Conservation (phyloP, 53 echinoderm and acorn worm species). For the Echinarachnius parma region DNA sequence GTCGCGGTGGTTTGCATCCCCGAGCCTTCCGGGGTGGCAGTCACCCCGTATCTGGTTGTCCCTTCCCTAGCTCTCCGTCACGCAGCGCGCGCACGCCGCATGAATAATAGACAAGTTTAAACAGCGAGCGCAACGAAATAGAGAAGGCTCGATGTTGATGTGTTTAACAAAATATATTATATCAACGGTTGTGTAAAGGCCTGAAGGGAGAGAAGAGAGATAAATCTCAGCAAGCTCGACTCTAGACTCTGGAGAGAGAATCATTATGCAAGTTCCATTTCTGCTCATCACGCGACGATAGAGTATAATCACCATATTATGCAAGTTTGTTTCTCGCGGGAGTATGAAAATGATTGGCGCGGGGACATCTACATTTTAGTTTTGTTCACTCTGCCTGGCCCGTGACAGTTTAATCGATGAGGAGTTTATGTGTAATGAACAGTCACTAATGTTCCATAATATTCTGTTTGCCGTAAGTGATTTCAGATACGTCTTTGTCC, state of each 20-base stretch:
- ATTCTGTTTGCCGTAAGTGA: too few relatives aligned
- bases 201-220: slow-evolving; percentile 18
- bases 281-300: slow-evolving; percentile 25
- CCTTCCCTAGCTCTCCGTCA: too few relatives aligned
- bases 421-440: too few relatives aligned
- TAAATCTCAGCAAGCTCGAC: slow-evolving; percentile 11
- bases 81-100: slow-evolving; percentile 17
- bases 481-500: too few relatives aligned
- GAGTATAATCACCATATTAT: too few relatives aligned
- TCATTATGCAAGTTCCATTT: slow-evolving; percentile 18
- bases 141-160: slow-evolving; percentile 8
- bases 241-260: neutral
- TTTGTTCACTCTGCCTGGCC: too few relatives aligned
- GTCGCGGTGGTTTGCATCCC: too few relatives aligned
- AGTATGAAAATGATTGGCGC: neutral
- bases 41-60: slow-evolving; percentile 14
- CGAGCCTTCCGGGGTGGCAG: slow-evolving; percentile 10
- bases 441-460: too few relatives aligned
- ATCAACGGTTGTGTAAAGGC: neutral
- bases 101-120: slow-evolving; percentile 41
- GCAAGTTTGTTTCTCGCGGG: too few relatives aligned
- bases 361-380: neutral
- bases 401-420: too few relatives aligned
- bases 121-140: slow-evolving; percentile 23
- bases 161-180: slow-evolving; percentile 40